Evolutionary conservation across 2,797 vertebrate genomes (phyloP).

Genomic region (Tarsius wallacei): DNA sequence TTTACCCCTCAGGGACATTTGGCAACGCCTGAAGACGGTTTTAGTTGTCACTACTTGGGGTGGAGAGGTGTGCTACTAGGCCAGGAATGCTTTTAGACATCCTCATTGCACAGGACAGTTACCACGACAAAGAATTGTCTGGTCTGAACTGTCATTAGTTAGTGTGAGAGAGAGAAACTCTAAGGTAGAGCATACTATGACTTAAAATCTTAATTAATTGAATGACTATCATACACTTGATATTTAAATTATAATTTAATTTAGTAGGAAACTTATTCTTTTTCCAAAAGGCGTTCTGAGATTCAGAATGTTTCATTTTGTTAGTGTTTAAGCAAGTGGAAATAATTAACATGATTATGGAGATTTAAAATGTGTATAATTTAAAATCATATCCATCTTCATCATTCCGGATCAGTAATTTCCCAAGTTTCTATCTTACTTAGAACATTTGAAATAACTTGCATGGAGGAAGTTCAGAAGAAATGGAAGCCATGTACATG

Average conservation of each 20-base stretch:
- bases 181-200: neutral
- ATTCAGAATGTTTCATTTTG: conserved; percentile 44
- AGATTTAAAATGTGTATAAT: conserved; percentile 19
- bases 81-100: neutral
- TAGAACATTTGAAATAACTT: conserved; percentile 3
- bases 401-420: neutral
- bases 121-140: neutral
- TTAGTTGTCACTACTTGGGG: neutral
- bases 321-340: conserved; percentile 63
- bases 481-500: neutral
- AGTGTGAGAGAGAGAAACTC: neutral
- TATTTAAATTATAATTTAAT: conserved; percentile 73
- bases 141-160: neutral
- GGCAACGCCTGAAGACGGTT: neutral
- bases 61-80: neutral
- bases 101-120: neutral
- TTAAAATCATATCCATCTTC: conserved; percentile 57
- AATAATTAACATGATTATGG: neutral
- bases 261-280: conserved; percentile 57
- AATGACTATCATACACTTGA: neutral
- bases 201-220: conserved; percentile 15
- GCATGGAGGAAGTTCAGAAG: neutral
- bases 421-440: neutral
- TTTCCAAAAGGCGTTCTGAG: conserved; percentile 32
- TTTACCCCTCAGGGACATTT: neutral